Evolutionary conservation across 2,888 invertebrate species (phyloP), one percentile per base, ranked within the genome.

Genomic region (Villa cingulata): DNA sequence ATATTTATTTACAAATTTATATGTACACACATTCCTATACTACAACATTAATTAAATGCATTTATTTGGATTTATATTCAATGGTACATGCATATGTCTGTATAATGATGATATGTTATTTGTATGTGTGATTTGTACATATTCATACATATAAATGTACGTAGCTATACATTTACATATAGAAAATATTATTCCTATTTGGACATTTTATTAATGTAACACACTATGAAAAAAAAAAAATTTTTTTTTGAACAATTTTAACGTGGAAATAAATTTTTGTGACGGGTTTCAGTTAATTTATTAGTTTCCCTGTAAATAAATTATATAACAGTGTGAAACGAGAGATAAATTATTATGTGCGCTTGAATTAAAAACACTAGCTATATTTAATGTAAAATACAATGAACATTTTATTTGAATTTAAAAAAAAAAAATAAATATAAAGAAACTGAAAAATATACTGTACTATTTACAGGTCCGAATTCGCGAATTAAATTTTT

Each of bases 241-340:
- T n/a, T n/a, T n/a, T n/a, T n/a, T n/a, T 48, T 48, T 44, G 46
- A 45, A 40, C 49, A 45, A n/a, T 51, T 51, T 51, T 51, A 49
- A 51, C 51, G 50, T 48, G 50, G 50, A 50, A 48, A 52, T 52
- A 52, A 52, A 52, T 52, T 52, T 52, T 50, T 52, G 44, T 52
- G 52, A 52, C 52, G 46, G 48, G 41, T 48, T 44, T 42, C 7
- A 6, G 48, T 43, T 52, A 47, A 52, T 52, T 52, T 52, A 52
- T 52, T 50, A 44, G 52, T 44, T 49, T 48, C 41, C 52, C 50
- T 48, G 48, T 47, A 47, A 43, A 52, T 52, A 52, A 52, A 50
- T 52, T 52, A 52, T 52, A 52, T 47, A 50, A 52, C 50, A 49
- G 46, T 44, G 45, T 50, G 52, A 50, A 51, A 50, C 37, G 42